phyloP scores from a whole-genome alignment of 1,140 invertebrate species.

The Bactericera cockerelli region DNA sequence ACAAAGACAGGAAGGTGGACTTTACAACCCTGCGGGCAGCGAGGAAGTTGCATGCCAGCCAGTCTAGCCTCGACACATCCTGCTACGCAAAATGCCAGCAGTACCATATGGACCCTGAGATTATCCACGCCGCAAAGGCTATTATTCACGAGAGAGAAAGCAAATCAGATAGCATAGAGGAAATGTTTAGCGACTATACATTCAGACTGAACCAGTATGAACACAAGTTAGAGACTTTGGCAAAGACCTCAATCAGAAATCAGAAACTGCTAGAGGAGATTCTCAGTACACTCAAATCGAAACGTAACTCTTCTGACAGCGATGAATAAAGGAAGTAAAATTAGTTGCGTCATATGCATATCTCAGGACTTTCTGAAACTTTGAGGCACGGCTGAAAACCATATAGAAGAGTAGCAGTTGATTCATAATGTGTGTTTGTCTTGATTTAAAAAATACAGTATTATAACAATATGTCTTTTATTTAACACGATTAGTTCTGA shows the following conservation, averaged over 20 bases:
- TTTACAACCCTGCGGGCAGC: constrained; percentile 20
- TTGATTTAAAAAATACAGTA: too few relatives aligned
- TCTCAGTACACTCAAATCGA: constrained; percentile 20
- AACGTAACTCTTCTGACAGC: neutral
- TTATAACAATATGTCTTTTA: too few relatives aligned
- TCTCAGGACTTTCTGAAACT: too few relatives aligned
- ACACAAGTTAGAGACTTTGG: neutral
- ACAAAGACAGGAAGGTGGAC: constrained; percentile 35
- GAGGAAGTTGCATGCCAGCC: neutral
- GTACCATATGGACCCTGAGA: constrained; percentile 29
- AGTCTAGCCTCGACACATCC: neutral
- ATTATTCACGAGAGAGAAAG: constrained; percentile 22
- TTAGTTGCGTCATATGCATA: too few relatives aligned
- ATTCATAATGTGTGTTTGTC: too few relatives aligned
- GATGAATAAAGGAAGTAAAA: constrained; percentile 9
- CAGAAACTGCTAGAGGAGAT: constrained; percentile 21
- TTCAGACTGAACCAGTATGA: constrained; percentile 17
- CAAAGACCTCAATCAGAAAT: constrained; percentile 18
- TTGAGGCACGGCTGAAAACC: too few relatives aligned
- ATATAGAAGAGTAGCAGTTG: too few relatives aligned
- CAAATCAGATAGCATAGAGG: constrained; percentile 25
- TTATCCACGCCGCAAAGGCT: constrained; percentile 36
- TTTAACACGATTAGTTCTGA: too few relatives aligned
- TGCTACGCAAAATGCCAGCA: constrained; percentile 19
- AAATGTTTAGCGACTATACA: constrained; percentile 30